Percentiles rank a stretch among this genome's conserved stretches.
Evolutionary conservation across 2,888 invertebrate genomes (phyloP).

Genomic region (Drosophila kanekoi): DNA sequence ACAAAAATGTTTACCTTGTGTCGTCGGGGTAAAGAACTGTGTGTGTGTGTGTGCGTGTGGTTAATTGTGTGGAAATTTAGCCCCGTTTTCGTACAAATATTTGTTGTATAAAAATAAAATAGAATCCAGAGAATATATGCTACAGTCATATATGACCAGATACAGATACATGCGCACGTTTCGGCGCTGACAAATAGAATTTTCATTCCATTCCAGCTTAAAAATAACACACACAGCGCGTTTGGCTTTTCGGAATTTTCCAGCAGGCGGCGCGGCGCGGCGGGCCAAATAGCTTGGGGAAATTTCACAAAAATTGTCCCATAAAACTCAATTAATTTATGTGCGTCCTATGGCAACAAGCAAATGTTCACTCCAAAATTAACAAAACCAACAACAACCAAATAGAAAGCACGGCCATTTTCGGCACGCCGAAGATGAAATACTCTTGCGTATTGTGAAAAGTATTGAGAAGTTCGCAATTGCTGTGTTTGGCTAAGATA

Average conservation of each 20-base stretch:
- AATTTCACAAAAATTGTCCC: constrained; percentile 49
- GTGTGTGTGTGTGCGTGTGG: too few relatives aligned
- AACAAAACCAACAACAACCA: background rate
- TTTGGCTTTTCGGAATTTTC: constrained; percentile 51
- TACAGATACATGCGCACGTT: constrained; percentile 16
- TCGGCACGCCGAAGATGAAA: background rate
- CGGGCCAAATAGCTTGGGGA: constrained; percentile 23
- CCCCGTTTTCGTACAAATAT: constrained; percentile 41
- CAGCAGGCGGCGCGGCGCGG: background rate
- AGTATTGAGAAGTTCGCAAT: too few relatives aligned
- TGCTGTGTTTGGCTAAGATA: too few relatives aligned
- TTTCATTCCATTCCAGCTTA: constrained; percentile 61
- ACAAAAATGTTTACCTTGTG: too few relatives aligned
- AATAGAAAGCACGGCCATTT: background rate
- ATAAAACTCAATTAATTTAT: constrained; percentile 72
- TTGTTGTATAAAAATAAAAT: constrained; percentile 50
- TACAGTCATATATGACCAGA: constrained; percentile 2
- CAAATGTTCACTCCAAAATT: constrained; percentile 37
- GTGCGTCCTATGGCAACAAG: constrained; percentile 63
- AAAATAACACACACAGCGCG: constrained; percentile 50
- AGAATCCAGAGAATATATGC: constrained; percentile 34
- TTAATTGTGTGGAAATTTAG: constrained; percentile 27
- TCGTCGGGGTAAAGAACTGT: background rate
- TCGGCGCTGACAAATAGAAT: constrained; percentile 63
- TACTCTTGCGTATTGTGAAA: background rate